These are phyloP conservation scores for Pyrrhia umbra DNA, from an alignment of 2,888 invertebrate genomes.

Conservation along the genomic window DNA sequence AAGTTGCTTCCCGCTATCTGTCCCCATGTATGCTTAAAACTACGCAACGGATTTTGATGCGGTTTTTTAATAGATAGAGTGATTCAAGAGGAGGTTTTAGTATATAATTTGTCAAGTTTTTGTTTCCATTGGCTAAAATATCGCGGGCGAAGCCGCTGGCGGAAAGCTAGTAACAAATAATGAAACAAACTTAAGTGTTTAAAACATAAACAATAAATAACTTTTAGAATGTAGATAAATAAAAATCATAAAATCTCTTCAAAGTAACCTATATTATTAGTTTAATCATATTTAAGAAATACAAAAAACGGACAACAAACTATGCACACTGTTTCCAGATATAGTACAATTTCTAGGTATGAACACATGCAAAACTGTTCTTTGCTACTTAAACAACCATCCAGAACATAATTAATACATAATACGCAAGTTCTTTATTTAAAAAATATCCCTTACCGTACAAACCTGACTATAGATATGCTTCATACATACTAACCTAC, in stretches of 20 bases:
- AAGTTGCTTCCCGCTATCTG: no score
- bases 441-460: constrained; percentile 33
- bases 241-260: constrained; percentile 56
- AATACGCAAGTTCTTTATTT: constrained; percentile 32
- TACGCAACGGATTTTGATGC: no score
- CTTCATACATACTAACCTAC: constrained; percentile 24
- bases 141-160: no score
- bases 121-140: no score
- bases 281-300: constrained; percentile 74
- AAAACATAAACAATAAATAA: no score
- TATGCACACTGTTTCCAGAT: constrained; percentile 72
- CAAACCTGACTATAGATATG: constrained; percentile 47
- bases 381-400: constrained; percentile 31
- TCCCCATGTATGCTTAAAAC: no score
- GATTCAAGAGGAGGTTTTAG: no score
- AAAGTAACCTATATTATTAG: constrained; percentile 75
- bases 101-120: no score
- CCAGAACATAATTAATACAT: constrained; percentile 43
- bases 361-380: constrained; percentile 77
- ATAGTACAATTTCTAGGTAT: constrained; percentile 68
- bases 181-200: no score
- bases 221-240: no score
- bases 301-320: constrained; percentile 80
- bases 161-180: no score
- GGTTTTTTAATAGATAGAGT: no score